A percentile compares a stretch with the other conserved stretches of the same genome.
These are phyloP conservation scores for Alcis repandata DNA, from an alignment of 2,888 invertebrate genomes.

Conservation along the genomic window DNA sequence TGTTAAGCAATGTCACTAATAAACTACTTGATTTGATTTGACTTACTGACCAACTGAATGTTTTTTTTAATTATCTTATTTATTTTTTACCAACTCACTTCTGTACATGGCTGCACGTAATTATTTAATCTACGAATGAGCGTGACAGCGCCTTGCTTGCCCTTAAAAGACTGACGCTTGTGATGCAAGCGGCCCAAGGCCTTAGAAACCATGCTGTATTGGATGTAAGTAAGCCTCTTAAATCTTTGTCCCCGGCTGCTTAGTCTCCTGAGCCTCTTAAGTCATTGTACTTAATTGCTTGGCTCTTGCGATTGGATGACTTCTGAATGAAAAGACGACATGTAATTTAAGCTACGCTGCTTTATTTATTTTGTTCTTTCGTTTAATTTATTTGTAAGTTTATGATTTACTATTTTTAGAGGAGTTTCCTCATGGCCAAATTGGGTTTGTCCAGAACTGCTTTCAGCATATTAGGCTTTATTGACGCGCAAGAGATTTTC, in stretches of 20 bases:
- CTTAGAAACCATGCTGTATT: conserved; percentile 51
- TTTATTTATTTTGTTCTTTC: neutral
- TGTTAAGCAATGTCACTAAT: too few species aligned
- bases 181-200: conserved; percentile 51
- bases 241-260: conserved; percentile 5
- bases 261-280: neutral
- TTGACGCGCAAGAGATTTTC: too few species aligned
- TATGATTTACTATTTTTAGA: neutral
- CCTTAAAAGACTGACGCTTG: conserved; percentile 34
- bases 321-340: neutral
- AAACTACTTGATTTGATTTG: too few species aligned
- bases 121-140: conserved; percentile 34
- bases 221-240: conserved; percentile 16
- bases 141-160: conserved; percentile 31
- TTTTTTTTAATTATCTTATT: too few species aligned
- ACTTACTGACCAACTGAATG: too few species aligned
- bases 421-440: too few species aligned
- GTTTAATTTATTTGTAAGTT: neutral
- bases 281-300: neutral
- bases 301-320: neutral
- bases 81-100: too few species aligned
- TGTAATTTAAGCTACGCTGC: neutral
- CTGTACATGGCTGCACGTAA: conserved; percentile 35
- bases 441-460: neutral
- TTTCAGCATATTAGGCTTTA: neutral